Evolutionary conservation across 2,888 invertebrate species (phyloP), one percentile per base, ranked within the genome.

Genomic region (Crocallis elinguaria): DNA sequence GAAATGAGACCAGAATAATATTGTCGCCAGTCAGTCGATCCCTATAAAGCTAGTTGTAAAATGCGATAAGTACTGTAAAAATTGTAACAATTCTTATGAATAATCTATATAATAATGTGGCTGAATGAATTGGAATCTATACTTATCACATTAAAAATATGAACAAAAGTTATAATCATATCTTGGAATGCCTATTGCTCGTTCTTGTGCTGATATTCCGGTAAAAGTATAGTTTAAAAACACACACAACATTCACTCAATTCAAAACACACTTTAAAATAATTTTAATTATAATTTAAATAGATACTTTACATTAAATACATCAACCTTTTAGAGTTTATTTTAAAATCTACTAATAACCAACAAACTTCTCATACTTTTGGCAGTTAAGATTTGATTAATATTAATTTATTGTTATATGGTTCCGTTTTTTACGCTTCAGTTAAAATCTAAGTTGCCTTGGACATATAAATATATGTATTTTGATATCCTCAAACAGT

Each of bases 1-100:
- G 76, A 81, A 84, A 80, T 79, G 79, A 84, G 82, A 84, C 84
- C 86, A 77, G 78, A 77, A 73, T 73, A 74, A 82, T 89, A 89
- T 90, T 90, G 89, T 90, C 89, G 68, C 75, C 71, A 71, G 75
- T 90, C 90, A 90, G 89, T 90, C 89, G 75, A 77, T 80, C 76
- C 71, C 74, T 79, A 78, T 66, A 63, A 69, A 70, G 73, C 79
- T 82, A 86, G 73, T 68, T 80, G 51, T 55, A 57, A 71, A 77
- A 75, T 73, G 76, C 67, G 65, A 77, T 84, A 84, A 84, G 84
- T 84, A 82, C 80, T 68, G 71, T 71, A 73, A 69, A 73, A 76
- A 69, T 42, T 62, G 57, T 55, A 62, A 57, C 43, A 39, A 51
- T 27, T 35, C 42, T 25, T 43, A 43, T n/a, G 21, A 27, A 23